These are phyloP conservation scores for Corythornis madagascariensis DNA, from an alignment of 2,113 vertebrate genomes.

Conservation along the genomic window DNA sequence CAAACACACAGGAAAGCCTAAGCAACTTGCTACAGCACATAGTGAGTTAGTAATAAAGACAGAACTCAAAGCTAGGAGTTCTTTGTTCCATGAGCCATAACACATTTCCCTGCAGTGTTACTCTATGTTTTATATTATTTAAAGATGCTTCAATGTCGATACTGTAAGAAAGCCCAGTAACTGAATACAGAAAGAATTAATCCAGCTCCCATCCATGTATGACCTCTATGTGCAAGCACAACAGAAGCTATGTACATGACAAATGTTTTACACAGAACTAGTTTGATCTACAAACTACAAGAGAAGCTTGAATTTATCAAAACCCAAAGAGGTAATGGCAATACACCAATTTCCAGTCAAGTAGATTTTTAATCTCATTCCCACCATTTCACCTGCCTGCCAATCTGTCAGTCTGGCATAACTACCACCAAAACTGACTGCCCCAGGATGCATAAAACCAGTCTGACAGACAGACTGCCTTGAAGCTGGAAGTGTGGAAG, in stretches of 20 bases:
- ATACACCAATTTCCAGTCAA: background rate
- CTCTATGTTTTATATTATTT: background rate
- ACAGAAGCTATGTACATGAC: background rate
- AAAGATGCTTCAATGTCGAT: background rate
- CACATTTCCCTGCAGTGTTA: background rate
- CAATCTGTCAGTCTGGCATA: background rate
- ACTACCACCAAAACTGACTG: background rate
- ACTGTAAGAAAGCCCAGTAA: background rate
- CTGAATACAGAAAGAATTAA: background rate
- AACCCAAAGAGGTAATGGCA: background rate
- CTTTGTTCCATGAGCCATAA: background rate
- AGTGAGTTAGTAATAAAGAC: background rate
- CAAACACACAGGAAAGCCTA: background rate
- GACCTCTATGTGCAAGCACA: background rate
- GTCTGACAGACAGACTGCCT: background rate
- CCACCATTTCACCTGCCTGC: background rate
- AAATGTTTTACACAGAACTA: background rate
- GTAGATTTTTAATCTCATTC: background rate
- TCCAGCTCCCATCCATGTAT: background rate
- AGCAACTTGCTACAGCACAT: background rate
- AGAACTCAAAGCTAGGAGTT: background rate
- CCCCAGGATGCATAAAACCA: background rate
- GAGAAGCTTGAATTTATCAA: background rate
- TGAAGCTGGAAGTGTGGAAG: background rate
- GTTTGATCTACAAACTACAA: background rate